Evolutionary conservation across 2,113 vertebrate genomes (phyloP).

Genomic region (Ahaetulla prasina): DNA sequence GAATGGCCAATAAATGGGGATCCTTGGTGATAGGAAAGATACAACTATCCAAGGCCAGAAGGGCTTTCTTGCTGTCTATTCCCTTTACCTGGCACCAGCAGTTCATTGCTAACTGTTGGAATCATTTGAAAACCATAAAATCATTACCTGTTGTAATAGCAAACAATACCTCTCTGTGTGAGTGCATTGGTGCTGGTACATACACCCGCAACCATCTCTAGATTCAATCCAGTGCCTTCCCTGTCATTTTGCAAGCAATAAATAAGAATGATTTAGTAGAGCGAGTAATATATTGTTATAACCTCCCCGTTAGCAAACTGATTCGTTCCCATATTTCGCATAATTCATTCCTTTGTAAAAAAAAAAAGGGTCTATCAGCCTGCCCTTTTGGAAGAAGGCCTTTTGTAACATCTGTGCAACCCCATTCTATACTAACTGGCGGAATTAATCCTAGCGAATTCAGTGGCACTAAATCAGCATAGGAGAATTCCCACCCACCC

Average conservation of each 20-base stretch:
- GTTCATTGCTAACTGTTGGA: not conserved
- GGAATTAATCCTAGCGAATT: not conserved
- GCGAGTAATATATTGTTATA: not conserved
- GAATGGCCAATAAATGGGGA: not conserved
- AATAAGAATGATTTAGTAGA: not conserved
- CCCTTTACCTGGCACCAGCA: not conserved
- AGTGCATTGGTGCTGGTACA: not conserved
- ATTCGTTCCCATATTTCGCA: no score
- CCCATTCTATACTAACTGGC: slow-evolving; percentile 11
- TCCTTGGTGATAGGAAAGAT: not conserved
- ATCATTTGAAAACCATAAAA: not conserved
- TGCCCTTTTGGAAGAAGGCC: not conserved
- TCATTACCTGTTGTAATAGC: not conserved
- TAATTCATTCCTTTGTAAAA: not conserved
- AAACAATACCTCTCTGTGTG: not conserved
- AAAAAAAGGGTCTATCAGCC: slow-evolving; percentile 11
- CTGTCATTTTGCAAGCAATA: not conserved
- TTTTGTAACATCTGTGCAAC: slow-evolving; percentile 42
- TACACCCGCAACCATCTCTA: not conserved
- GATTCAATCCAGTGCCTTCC: not conserved
- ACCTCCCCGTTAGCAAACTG: not conserved
- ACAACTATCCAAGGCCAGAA: not conserved
- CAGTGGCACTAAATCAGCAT: not conserved
- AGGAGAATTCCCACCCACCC: not conserved
- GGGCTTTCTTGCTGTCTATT: not conserved